Conservation (phyloP, 2,113 vertebrate genomes). For the Lepus timidus region DNA sequence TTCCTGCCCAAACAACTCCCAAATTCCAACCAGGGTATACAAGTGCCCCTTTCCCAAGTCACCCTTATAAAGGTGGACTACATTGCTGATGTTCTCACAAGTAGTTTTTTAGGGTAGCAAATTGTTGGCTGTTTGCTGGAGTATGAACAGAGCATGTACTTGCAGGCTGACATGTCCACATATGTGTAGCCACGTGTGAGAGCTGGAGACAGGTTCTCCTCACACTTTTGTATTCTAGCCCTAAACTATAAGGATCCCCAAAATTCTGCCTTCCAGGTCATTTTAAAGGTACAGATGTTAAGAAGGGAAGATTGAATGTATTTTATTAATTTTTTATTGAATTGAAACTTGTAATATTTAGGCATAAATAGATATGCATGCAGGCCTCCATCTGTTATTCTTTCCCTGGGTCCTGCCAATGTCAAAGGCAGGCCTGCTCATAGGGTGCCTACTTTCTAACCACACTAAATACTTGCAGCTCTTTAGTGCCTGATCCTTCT, state of each 20-base stretch:
- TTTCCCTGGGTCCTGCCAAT: not conserved
- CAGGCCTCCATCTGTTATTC: not conserved
- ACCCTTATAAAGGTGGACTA: not conserved
- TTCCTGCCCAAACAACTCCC: not conserved
- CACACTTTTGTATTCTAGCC: not conserved
- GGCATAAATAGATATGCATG: accelerated
- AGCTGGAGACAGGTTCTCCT: not conserved
- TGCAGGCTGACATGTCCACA: not conserved
- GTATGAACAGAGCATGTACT: not conserved
- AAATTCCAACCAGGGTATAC: not conserved
- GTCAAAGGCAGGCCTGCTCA: not conserved
- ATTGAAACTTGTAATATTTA: slow-evolving; percentile 24
- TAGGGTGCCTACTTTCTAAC: not conserved
- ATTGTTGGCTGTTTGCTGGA: not conserved
- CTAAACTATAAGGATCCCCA: not conserved
- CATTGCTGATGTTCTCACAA: not conserved
- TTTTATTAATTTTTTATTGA: slow-evolving; percentile 12
- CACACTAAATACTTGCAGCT: not conserved
- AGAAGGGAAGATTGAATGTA: not conserved
- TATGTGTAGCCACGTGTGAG: accelerated
- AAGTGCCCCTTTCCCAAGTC: not conserved
- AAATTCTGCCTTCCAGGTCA: not conserved
- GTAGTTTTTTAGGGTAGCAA: not conserved
- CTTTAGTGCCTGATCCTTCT: not conserved
- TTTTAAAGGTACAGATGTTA: not conserved